A percentile compares a stretch with the other conserved stretches of the same genome.
Evolutionary conservation across 1,140 invertebrate species (phyloP).

Genomic region (Homalodisca vitripennis): DNA sequence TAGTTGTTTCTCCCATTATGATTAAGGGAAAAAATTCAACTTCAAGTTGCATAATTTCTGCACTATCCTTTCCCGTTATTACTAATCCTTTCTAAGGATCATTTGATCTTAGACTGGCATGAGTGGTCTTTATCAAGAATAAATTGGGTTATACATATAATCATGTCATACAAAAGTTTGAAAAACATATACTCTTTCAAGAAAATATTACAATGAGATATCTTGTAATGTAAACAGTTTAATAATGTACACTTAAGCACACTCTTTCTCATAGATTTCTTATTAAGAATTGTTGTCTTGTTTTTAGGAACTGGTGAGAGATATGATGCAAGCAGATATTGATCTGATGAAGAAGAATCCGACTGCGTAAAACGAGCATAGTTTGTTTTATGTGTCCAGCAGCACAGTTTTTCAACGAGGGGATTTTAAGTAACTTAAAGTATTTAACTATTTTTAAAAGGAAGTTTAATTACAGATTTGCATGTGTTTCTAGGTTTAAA

Average conservation of each 20-base stretch:
- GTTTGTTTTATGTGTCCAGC: no score
- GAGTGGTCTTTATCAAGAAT: neutral
- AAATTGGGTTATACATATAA: neutral
- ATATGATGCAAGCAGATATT: conserved; percentile 96
- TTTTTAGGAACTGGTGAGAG: conserved; percentile 79
- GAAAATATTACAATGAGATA: neutral
- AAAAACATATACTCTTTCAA: neutral
- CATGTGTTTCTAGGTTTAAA: no score
- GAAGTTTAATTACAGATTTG: no score
- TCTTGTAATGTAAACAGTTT: neutral
- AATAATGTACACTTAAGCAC: neutral
- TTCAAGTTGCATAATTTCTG: no score
- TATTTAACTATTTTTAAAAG: no score
- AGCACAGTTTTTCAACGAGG: no score
- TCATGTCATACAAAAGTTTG: neutral
- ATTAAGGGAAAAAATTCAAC: no score
- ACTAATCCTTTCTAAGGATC: no score
- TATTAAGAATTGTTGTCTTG: conserved; percentile 22
- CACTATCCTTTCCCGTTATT: no score
- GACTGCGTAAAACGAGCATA: conserved; percentile 70
- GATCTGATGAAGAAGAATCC: conserved; percentile 91
- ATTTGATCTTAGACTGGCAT: no score
- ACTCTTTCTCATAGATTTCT: neutral
- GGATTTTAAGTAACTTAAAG: no score
- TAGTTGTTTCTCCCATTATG: no score